Evolutionary conservation across 2,888 invertebrate genomes (phyloP), one percentile per base, ranked within the genome.

Genomic region (Junonia oenone): DNA sequence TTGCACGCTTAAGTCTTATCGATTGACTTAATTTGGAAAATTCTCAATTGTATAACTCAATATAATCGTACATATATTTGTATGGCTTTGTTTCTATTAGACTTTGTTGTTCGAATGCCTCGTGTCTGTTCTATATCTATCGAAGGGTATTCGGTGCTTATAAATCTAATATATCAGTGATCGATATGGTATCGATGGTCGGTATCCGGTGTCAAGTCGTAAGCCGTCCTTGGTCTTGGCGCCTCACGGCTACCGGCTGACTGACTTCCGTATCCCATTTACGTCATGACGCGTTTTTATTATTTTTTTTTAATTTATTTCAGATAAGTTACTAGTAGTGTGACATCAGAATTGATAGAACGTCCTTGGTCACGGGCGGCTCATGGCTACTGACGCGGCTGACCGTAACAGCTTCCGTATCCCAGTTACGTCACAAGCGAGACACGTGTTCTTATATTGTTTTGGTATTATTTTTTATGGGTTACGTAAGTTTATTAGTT

Each of bases 381-480:
- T 58, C 49, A 58, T 57, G 62, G 55, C 55, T 62, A 45, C 55
- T 62, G 81, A 43, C 22, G 43, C 63, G 81, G 68, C 78, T 75
- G 73, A 73, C 81, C 83, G 83, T 81, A 77, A 76, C 79, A 43
- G 68, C 79, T 86, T 88, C 87, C 84, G 82, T 75, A 71, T 81
- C 47, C 72, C 64, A 62, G 63, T 72, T 68, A 77, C 81, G 78
- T 81, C 76, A 76, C 64, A 53, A 53, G 64, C 15, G 43, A 26
- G 19, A 45, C 62, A 59, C 62, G 56, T 60, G 60, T 57, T 49
- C 11, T 26, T 26, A 22, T n/a, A 26, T 26, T 43, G 22, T 43
- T 43, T 6, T 43, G 14, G 19, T 26, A 3, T 22, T 38, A 19
- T 17, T 38, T 19, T 38, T 17, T 38, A 38, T 37, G 0, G 0